A percentile compares a stretch with the other conserved stretches of the same genome.
Evolutionary conservation across 1,140 invertebrate genomes (phyloP).

Genomic region (Coenobita brevimanus): DNA sequence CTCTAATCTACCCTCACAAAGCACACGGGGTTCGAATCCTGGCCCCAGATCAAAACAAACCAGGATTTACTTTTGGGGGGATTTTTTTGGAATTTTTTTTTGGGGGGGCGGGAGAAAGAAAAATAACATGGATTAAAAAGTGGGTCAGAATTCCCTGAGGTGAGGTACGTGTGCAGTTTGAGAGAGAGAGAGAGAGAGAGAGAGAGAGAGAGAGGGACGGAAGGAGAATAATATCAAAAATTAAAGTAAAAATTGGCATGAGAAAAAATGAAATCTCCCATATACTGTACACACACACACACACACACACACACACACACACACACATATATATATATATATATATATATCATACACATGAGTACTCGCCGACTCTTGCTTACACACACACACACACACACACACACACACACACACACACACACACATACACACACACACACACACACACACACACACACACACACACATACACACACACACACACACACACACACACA

Average conservation of each 20-base stretch:
- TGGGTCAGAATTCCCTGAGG: too few relatives aligned
- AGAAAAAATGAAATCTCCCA: not conserved
- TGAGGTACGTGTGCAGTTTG: not conserved
- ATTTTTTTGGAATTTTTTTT: too few relatives aligned
- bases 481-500: constrained; percentile 21
- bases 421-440: constrained; percentile 13
- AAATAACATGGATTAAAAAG: too few relatives aligned
- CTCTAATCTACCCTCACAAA: too few relatives aligned
- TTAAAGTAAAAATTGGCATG: too few relatives aligned
- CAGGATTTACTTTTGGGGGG: too few relatives aligned
- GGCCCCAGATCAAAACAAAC: too few relatives aligned
- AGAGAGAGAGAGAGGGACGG: not conserved
- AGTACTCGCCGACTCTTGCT: not conserved
- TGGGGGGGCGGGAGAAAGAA: not conserved
- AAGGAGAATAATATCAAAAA: too few relatives aligned
- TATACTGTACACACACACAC: constrained; percentile 16
- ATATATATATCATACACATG: too few relatives aligned
- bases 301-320: constrained; percentile 21
- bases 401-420: not conserved
- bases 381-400: not conserved
- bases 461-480: constrained; percentile 23
- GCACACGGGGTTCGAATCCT: too few relatives aligned
- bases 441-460: constrained; percentile 21
- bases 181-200: not conserved
- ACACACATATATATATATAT: not conserved